Conservation (phyloP, 53 echinoderm and acorn worm species). For the Temnopleurus reevesii region DNA sequence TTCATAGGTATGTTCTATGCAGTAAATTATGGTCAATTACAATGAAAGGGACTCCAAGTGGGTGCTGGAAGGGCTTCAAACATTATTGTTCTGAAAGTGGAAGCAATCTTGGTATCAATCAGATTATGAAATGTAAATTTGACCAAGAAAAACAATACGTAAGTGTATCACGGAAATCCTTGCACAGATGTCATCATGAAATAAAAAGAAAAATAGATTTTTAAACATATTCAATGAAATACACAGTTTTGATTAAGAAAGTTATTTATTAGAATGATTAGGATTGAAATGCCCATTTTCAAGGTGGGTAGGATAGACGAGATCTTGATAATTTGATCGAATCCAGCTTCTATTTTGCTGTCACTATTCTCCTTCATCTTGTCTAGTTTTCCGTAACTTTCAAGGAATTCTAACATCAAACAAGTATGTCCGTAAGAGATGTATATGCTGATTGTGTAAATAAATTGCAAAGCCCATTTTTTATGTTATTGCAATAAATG, state of each 20-base stretch:
- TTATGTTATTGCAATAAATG: slow-evolving; percentile 64
- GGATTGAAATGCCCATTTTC: too few species aligned
- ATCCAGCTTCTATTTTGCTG: not conserved
- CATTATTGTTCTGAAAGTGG: too few species aligned
- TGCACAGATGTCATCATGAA: not conserved
- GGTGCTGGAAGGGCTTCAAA: too few species aligned
- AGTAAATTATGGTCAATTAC: slow-evolving; percentile 1
- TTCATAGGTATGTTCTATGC: slow-evolving; percentile 25
- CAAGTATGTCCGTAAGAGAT: slow-evolving; percentile 23
- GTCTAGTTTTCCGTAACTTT: slow-evolving; percentile 27
- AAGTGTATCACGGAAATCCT: not conserved
- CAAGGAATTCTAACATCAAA: not conserved
- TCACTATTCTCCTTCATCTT: slow-evolving; percentile 23
- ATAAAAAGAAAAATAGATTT: too few species aligned
- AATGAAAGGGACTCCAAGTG: not conserved
- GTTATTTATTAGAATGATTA: not conserved
- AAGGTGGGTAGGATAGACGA: not conserved
- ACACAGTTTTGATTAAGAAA: not conserved
- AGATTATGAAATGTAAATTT: not conserved
- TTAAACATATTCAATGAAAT: not conserved
- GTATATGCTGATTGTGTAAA: slow-evolving; percentile 50
- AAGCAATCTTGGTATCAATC: not conserved
- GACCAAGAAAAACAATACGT: not conserved
- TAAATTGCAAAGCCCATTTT: slow-evolving; percentile 55
- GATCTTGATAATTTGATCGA: slow-evolving; percentile 3